Evolutionary conservation across 1,140 invertebrate genomes (phyloP), one percentile per base, ranked within the genome.

Genomic region (Scaptomyza graminum): DNA sequence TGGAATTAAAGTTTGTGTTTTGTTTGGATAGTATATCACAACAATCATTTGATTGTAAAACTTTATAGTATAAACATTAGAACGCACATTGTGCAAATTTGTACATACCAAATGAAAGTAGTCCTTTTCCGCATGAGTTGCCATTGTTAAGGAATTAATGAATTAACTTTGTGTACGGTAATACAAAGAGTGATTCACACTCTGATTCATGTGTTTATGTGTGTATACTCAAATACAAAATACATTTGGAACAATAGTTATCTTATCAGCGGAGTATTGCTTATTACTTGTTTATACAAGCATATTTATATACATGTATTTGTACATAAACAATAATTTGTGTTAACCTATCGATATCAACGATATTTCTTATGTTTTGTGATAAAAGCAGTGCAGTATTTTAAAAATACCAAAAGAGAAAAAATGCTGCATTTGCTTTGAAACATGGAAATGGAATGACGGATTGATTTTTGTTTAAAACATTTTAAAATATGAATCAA

Each of bases 41-140:
- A 9, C 54, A 44, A 22, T 44, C 39, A 22, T 22, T 3, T 22
- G 18, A 22, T 22, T 3, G 11, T 28, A 15, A 31, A 50, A 28
- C 11, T 8, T 8, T n/a, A n/a, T n/a, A 7, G 7, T 28, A 31
- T n/a, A 31, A 50, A 31, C 18, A 43, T 28, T 46, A 9, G 22
- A n/a, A 12, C 22, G 43, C n/a, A 28, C 5, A 46, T 28, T 46
- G 41, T 55, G 18, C 13, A 25, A 6, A 61, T 49, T 41, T 67
- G 31, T 72, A 73, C 70, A 52, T 73, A 73, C 70, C 70, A 73
- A 54, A 18, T 73, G 70, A 41, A 55, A 55, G 31, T 34, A 73
- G 37, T 73, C 70, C 70, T 73, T 73, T 51, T 73, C 70, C 52
- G 70, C 70, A 28, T 61, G 52, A 60, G 64, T 67, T 73, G 70